These are phyloP conservation scores for Poecilus cupreus DNA, from an alignment of 2,888 invertebrate genomes.

Conservation along the genomic window DNA sequence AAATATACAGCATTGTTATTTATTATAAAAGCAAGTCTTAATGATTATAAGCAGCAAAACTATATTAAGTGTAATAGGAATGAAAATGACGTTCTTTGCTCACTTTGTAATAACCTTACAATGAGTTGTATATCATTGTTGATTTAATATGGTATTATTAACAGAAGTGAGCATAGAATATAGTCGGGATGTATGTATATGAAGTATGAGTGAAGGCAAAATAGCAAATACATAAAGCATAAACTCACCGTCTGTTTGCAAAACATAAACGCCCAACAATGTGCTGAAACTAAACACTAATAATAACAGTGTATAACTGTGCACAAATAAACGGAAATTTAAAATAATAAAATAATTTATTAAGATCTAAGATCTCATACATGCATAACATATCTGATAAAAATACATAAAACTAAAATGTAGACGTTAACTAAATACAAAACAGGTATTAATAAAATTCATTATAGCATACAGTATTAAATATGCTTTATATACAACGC, in stretches of 20 bases:
- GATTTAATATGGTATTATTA: neutral
- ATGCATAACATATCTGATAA: slow-evolving; percentile 59
- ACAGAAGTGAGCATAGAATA: slow-evolving; percentile 23
- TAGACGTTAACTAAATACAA: slow-evolving; percentile 59
- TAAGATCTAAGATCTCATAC: slow-evolving; percentile 58
- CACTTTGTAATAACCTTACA: neutral
- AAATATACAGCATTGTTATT: neutral
- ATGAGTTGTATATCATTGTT: neutral
- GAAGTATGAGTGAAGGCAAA: neutral
- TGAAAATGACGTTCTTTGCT: slow-evolving; percentile 31
- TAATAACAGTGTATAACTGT: slow-evolving; percentile 51
- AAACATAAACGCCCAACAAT: slow-evolving; percentile 57
- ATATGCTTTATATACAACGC: slow-evolving; percentile 58
- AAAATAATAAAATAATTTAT: slow-evolving; percentile 59
- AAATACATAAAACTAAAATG: slow-evolving; percentile 56
- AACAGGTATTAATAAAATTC: slow-evolving; percentile 58
- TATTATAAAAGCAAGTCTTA: neutral
- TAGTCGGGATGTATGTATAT: neutral
- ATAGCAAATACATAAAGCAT: slow-evolving; percentile 54
- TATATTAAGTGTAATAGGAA: neutral
- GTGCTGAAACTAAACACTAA: slow-evolving; percentile 58
- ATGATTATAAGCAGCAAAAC: slow-evolving; percentile 15
- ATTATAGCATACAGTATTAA: slow-evolving; percentile 51
- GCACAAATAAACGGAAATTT: slow-evolving; percentile 56
- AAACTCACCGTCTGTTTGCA: slow-evolving; percentile 56